These are phyloP conservation scores for Alosa sapidissima DNA, from an alignment of 2,797 vertebrate species.

Conservation along the genomic window DNA sequence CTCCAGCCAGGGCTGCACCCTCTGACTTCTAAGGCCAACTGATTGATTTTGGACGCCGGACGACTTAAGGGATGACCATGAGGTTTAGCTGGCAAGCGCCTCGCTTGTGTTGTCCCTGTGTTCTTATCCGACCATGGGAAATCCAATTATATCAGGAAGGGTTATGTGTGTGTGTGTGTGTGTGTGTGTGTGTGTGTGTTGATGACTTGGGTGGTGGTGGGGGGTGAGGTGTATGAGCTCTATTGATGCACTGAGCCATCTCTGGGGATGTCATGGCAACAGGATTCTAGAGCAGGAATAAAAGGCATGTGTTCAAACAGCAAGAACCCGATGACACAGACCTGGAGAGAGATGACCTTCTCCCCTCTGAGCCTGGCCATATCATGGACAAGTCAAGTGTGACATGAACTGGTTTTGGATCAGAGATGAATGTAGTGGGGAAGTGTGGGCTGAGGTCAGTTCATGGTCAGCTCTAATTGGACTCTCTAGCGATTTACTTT, in stretches of 20 bases:
- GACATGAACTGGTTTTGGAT: neutral
- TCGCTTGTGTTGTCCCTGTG: conserved; percentile 37
- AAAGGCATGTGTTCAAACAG: conserved; percentile 14
- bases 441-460: neutral
- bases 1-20: neutral
- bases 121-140: conserved; percentile 53
- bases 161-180: neutral
- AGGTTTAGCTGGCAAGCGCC: conserved; percentile 20
- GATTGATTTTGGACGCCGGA: neutral
- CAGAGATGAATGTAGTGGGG: neutral
- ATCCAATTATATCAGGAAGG: conserved; percentile 63
- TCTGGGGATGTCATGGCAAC: conserved; percentile 75
- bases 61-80: neutral
- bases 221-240: conserved; percentile 36
- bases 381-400: neutral
- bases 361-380: neutral
- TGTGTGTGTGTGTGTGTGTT: neutral
- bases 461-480: neutral
- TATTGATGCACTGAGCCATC: conserved; percentile 64
- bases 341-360: neutral
- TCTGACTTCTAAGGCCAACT: conserved; percentile 8
- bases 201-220: neutral
- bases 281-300: conserved; percentile 57
- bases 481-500: neutral
- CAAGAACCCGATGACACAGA: neutral